phyloP scores from a whole-genome alignment of 2,888 invertebrate genomes.

The Agrotis ipsilon region DNA sequence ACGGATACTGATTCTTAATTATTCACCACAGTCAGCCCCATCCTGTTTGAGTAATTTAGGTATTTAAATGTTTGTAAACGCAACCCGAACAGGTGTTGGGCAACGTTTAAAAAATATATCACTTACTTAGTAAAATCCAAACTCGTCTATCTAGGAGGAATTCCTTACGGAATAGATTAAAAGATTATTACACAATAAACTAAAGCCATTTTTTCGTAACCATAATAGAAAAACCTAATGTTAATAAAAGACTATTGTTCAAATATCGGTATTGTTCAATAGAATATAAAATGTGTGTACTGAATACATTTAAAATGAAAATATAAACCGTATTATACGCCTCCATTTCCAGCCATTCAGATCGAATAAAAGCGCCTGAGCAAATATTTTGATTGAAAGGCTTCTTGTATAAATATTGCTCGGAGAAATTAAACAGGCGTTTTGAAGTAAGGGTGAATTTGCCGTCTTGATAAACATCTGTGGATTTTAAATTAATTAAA shows the following conservation, averaged over 20 bases:
- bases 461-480: not conserved
- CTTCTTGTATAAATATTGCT: constrained; percentile 40
- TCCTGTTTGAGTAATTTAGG: too few species aligned
- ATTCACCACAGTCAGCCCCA: too few species aligned
- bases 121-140: too few species aligned
- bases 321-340: not conserved
- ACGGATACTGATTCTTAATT: too few species aligned
- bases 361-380: constrained; percentile 26
- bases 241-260: not conserved
- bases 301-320: not conserved
- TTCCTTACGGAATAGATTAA: too few species aligned
- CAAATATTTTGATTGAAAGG: constrained; percentile 40
- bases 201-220: too few species aligned
- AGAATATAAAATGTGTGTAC: not conserved
- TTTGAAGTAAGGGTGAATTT: constrained; percentile 8
- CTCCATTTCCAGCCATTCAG: constrained; percentile 7
- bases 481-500: not conserved
- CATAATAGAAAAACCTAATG: not conserved
- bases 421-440: constrained; percentile 33
- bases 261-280: not conserved
- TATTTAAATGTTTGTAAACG: too few species aligned
- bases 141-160: too few species aligned
- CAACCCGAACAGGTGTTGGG: too few species aligned
- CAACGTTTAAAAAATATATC: too few species aligned
- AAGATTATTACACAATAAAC: too few species aligned